phyloP scores from a whole-genome alignment of 2,888 invertebrate species.

The Syritta pipiens region DNA sequence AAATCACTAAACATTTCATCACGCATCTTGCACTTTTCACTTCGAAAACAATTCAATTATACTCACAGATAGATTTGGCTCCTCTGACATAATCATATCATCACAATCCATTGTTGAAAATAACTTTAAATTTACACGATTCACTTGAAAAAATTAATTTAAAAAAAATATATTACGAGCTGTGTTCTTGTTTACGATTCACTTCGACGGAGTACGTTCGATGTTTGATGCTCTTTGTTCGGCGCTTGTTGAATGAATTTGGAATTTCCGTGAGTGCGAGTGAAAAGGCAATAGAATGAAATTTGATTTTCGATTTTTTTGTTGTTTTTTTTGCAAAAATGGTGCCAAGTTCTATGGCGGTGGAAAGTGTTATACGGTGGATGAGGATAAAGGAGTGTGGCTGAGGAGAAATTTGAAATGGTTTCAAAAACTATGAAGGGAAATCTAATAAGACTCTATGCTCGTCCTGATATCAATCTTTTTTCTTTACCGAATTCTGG shows the following conservation, averaged over 20 bases:
- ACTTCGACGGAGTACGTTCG: conserved; percentile 11
- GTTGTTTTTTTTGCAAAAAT: too few species aligned
- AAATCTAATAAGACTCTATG: too few species aligned
- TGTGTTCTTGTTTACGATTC: conserved; percentile 36
- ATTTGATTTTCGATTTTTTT: too few species aligned
- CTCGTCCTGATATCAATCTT: too few species aligned
- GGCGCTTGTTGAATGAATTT: conserved; percentile 45
- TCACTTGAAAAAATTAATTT: neutral
- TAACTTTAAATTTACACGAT: neutral
- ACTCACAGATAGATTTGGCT: conserved; percentile 76
- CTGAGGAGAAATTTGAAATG: too few species aligned
- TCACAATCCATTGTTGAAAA: conserved; percentile 78
- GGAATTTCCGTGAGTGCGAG: conserved; percentile 13
- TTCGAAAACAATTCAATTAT: conserved; percentile 3
- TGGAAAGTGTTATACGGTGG: neutral
- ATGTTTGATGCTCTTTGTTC: conserved; percentile 34
- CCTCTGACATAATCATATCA: conserved; percentile 77
- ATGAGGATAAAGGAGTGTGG: neutral
- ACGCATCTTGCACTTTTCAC: neutral
- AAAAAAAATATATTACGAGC: neutral
- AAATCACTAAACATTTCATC: neutral
- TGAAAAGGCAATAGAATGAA: conserved; percentile 20
- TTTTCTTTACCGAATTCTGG: too few species aligned
- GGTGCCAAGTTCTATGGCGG: neutral
- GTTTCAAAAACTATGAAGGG: too few species aligned